A percentile compares a stretch with the other conserved stretches of the same genome.
Evolutionary conservation across 2,797 vertebrate species (phyloP).

Genomic region (Enteromius argenteus): DNA sequence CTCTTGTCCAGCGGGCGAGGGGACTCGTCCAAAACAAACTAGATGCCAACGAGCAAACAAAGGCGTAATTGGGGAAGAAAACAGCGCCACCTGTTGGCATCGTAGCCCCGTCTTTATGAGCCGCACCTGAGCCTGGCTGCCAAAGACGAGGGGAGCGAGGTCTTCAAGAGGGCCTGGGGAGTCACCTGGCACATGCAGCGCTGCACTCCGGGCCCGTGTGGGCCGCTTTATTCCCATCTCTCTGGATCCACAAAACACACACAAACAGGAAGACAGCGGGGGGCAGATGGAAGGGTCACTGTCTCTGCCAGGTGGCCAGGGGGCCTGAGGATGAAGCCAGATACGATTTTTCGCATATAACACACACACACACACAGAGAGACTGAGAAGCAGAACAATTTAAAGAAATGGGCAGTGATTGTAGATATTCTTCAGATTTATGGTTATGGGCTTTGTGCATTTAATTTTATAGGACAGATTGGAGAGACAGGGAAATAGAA

Average conservation of each 20-base stretch:
- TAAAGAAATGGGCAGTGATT: slow-evolving; percentile 28
- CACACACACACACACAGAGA: slow-evolving; percentile 21
- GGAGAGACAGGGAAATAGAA: slow-evolving; percentile 28
- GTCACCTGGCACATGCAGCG: slow-evolving; percentile 62
- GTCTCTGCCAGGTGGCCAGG: slow-evolving; percentile 75
- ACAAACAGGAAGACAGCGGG: slow-evolving; percentile 67
- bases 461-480: slow-evolving; percentile 9
- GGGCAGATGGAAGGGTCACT: slow-evolving; percentile 81
- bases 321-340: slow-evolving; percentile 69
- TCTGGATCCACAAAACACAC: slow-evolving; percentile 67
- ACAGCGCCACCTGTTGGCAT: slow-evolving; percentile 81
- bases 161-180: slow-evolving; percentile 27
- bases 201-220: slow-evolving; percentile 51
- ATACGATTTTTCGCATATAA: slow-evolving; percentile 61
- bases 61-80: slow-evolving; percentile 77
- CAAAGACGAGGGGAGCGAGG: slow-evolving; percentile 59
- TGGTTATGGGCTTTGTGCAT: slow-evolving; percentile 11
- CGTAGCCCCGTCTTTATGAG: slow-evolving; percentile 65
- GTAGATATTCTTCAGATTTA: slow-evolving; percentile 25
- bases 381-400: background rate
- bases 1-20: slow-evolving; percentile 57
- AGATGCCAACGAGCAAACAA: slow-evolving; percentile 78
- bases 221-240: slow-evolving; percentile 70
- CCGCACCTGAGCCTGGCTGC: slow-evolving; percentile 70
- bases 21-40: slow-evolving; percentile 74